Base-by-base conservation (phyloP, 2,113 vertebrate species). In the Sebastes schlegelii region DNA sequence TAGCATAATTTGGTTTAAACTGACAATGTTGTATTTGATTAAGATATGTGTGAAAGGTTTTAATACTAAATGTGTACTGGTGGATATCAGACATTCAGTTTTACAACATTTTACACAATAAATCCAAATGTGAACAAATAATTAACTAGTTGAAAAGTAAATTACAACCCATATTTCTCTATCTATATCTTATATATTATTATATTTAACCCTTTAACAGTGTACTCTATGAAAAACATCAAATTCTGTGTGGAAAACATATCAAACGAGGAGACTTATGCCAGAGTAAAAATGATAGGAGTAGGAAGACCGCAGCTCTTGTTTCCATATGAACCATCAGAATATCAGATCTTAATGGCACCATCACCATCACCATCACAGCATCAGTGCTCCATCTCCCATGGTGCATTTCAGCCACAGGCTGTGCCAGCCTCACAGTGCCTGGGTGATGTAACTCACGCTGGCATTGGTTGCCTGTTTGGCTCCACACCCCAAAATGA, bases 371-470 rank as follows among this genome's bases (percentile, higher is more conserved):
- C 34, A 34, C 34, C 62, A 77, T 77, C 45, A 6, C 21, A 65
- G 74, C 71, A 83, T 77, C 61, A 67, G n/a, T 42, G 14, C 63
- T 77, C 64, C 78, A 23, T 60, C 85, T 90, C 89, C 91, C 89
- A 88, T 85, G 79, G 77, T 93, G 92, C 76, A 64, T 87, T 79
- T 87, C 83, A 85, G 90, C 86, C 88, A 79, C 92, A 89, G 93
- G 90, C 94, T 87, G 94, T 95, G 94, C 94, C 94, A 95, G 92
- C 86, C 93, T 94, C 93, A 90, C 85, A 64, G 85, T 26, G 83
- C 82, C 78, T 83, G 73, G 89, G 74, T 93, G 92, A 91, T 77
- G 91, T 94, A 95, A 95, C 85, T 86, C 85, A 70, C 77, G 40
- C 81, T 86, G 76, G 77, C 89, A 92, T 83, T 71, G 89, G 91